Percentiles rank a stretch among this genome's conserved stretches.
phyloP scores from a whole-genome alignment of 35 echinoderm and acorn worm species.

The Ptychodera flava region DNA sequence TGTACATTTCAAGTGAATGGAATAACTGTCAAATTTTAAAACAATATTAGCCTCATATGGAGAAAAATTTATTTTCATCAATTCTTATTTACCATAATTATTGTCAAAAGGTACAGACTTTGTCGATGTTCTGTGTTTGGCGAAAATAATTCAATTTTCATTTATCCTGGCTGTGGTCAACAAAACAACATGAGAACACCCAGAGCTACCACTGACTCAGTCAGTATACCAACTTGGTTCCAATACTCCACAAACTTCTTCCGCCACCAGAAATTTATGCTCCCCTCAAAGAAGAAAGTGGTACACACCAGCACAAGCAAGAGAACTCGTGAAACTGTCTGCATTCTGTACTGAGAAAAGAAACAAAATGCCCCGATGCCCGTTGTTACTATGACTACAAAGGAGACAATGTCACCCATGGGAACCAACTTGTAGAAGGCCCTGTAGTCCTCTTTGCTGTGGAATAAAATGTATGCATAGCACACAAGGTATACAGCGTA shows the following conservation, averaged over 20 bases:
- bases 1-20: too few species aligned
- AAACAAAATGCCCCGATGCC: slow-evolving; percentile 48
- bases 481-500: slow-evolving; percentile 46
- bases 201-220: neutral
- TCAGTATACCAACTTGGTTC: slow-evolving; percentile 46
- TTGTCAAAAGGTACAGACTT: too few species aligned
- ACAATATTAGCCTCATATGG: too few species aligned
- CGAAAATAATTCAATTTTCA: too few species aligned
- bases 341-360: slow-evolving; percentile 31
- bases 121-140: too few species aligned
- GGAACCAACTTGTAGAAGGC: slow-evolving; percentile 38
- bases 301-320: slow-evolving; percentile 13
- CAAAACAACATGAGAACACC: neutral
- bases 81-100: too few species aligned
- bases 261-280: slow-evolving; percentile 52
- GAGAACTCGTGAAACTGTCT: slow-evolving; percentile 14
- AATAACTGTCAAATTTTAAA: too few species aligned
- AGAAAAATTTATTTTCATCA: too few species aligned
- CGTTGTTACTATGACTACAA: slow-evolving; percentile 12
- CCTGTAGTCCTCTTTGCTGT: slow-evolving; percentile 36
- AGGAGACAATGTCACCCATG: slow-evolving; percentile 15
- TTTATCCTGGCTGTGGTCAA: too few species aligned
- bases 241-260: slow-evolving; percentile 45
- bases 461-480: slow-evolving; percentile 43
- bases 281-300: slow-evolving; percentile 34